These are phyloP conservation scores for Heteromyza rotundicornis DNA, from an alignment of 2,888 invertebrate species.

Conservation along the genomic window DNA sequence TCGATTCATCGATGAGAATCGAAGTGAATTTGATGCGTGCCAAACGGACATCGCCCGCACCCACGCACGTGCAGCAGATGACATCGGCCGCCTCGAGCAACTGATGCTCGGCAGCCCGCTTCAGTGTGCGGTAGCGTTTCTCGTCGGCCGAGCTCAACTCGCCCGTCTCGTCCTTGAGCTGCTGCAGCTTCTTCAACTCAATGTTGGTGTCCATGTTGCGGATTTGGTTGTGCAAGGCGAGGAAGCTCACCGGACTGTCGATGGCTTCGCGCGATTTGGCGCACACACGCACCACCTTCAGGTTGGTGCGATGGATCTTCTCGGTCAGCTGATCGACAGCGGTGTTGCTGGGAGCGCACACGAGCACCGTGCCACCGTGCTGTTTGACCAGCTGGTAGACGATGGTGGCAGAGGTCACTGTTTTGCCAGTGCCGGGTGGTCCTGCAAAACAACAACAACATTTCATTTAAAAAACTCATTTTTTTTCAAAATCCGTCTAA, in stretches of 20 bases:
- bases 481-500: too few species aligned
- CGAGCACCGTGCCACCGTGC: slow-evolving; percentile 91
- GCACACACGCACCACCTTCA: slow-evolving; percentile 92
- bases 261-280: slow-evolving; percentile 98
- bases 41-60: slow-evolving; percentile 96
- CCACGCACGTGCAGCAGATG: slow-evolving; percentile 98
- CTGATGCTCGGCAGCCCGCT: slow-evolving; percentile 89
- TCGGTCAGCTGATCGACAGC: slow-evolving; percentile 99
- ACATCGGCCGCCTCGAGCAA: slow-evolving; percentile 96
- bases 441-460: slow-evolving; percentile 24
- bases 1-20: slow-evolving; percentile 95
- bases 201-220: slow-evolving; percentile 91
- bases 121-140: slow-evolving; percentile 87
- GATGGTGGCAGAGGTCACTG: slow-evolving; percentile 98
- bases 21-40: slow-evolving; percentile 93
- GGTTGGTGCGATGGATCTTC: slow-evolving; percentile 96
- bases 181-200: slow-evolving; percentile 93
- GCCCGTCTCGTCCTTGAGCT: slow-evolving; percentile 97
- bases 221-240: slow-evolving; percentile 97
- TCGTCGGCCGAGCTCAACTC: slow-evolving; percentile 96
- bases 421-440: slow-evolving; percentile 91
- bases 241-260: slow-evolving; percentile 95
- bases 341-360: slow-evolving; percentile 98
- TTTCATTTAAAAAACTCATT: neutral
- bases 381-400: slow-evolving; percentile 97